phyloP scores from a whole-genome alignment of 2,113 vertebrate species.

The Nettapus auritus region DNA sequence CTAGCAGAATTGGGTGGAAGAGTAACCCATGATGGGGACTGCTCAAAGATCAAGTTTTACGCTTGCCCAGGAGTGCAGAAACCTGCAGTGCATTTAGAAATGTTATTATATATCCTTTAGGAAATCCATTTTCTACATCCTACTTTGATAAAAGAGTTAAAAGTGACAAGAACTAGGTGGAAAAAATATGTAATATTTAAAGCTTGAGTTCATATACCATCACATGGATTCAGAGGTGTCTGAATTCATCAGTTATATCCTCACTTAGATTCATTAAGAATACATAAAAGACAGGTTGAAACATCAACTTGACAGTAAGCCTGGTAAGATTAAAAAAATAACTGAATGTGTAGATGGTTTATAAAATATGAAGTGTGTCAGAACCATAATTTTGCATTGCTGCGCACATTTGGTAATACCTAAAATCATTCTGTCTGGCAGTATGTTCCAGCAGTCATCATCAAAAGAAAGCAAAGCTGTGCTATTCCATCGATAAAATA shows the following conservation, averaged over 20 bases:
- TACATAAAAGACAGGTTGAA: constrained; percentile 58
- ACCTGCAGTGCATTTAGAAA: neutral
- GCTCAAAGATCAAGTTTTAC: neutral
- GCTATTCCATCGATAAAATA: neutral
- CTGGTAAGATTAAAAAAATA: constrained; percentile 21
- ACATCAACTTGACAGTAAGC: constrained; percentile 28
- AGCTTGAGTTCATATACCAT: constrained; percentile 31
- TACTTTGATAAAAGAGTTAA: constrained; percentile 23
- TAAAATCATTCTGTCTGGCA: constrained; percentile 28
- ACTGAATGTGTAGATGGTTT: neutral
- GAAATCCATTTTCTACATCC: neutral
- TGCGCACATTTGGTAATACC: constrained; percentile 17
- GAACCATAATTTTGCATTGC: constrained; percentile 14
- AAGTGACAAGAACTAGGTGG: constrained; percentile 1
- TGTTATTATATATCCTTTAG: neutral
- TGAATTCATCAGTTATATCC: constrained; percentile 37
- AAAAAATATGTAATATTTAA: constrained; percentile 28
- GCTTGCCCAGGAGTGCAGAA: neutral
- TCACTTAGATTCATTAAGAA: constrained; percentile 44
- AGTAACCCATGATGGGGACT: neutral
- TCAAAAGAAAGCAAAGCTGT: constrained; percentile 30
- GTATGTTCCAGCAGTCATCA: constrained; percentile 3
- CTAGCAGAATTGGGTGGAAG: neutral
- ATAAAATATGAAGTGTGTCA: constrained; percentile 38
- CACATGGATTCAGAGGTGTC: constrained; percentile 14